phyloP scores from a whole-genome alignment of 2,888 invertebrate genomes.

The Aspidiotus destructor region DNA sequence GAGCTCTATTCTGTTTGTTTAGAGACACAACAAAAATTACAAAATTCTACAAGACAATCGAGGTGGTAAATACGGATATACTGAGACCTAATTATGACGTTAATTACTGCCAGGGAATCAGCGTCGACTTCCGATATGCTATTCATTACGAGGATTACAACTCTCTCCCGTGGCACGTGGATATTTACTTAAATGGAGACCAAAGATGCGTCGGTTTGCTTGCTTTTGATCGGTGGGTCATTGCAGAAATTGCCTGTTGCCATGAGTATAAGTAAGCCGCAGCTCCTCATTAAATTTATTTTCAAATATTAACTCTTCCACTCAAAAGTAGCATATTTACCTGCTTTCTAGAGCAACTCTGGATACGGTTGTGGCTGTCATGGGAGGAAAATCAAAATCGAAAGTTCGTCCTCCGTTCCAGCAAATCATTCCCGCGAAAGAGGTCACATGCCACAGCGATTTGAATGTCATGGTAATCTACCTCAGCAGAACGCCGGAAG shows the following conservation, averaged over 20 bases:
- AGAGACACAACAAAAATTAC: too few relatives aligned
- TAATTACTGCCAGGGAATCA: not conserved
- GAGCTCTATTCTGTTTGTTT: too few relatives aligned
- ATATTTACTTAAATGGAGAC: conserved; percentile 59
- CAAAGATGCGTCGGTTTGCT: conserved; percentile 61
- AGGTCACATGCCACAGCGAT: conserved; percentile 38
- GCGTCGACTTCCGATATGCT: not conserved
- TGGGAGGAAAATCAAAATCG: conserved; percentile 19
- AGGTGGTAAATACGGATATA: not conserved
- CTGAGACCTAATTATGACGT: not conserved
- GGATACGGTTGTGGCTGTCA: conserved; percentile 43
- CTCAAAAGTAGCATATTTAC: too few relatives aligned
- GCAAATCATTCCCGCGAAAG: conserved; percentile 55
- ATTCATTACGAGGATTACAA: not conserved
- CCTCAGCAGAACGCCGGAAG: too few relatives aligned
- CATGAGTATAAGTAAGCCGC: conserved; percentile 2
- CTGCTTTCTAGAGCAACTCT: not conserved
- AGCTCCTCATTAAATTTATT: not conserved
- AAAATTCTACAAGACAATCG: too few relatives aligned
- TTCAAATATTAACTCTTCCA: too few relatives aligned
- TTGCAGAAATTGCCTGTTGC: conserved; percentile 10
- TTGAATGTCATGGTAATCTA: too few relatives aligned
- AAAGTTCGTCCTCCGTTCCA: conserved; percentile 57
- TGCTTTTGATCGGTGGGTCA: conserved; percentile 52
- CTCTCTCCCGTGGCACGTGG: conserved; percentile 42